Evolutionary conservation across 2,797 vertebrate genomes (phyloP).

Genomic region (Tinamus major): DNA sequence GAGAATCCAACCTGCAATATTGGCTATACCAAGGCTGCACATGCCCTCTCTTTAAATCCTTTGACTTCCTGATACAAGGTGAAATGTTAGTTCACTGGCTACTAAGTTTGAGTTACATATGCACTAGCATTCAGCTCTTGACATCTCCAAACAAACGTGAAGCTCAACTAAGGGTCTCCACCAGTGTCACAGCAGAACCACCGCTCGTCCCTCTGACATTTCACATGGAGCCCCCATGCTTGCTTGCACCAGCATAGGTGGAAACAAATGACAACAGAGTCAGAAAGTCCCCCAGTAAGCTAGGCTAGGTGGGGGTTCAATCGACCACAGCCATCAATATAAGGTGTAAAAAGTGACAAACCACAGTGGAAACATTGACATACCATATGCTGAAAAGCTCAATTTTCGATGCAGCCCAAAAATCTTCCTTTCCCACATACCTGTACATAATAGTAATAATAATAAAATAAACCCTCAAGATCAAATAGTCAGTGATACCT

Average conservation of each 20-base stretch:
- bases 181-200: rapidly evolving
- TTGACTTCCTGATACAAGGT: not conserved
- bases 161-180: not conserved
- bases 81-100: not conserved
- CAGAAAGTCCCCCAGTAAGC: not conserved
- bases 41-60: not conserved
- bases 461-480: conserved; percentile 38
- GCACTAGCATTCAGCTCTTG: not conserved
- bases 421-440: not conserved
- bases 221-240: not conserved
- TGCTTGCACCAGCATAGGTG: not conserved
- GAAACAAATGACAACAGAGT: not conserved
- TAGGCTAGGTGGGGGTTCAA: not conserved
- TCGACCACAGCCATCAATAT: not conserved
- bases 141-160: not conserved
- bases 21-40: not conserved
- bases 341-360: conserved; percentile 9
- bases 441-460: conserved; percentile 2
- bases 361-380: conserved; percentile 10
- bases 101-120: not conserved
- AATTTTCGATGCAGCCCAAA: not conserved
- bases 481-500: conserved; percentile 46
- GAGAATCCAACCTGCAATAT: not conserved
- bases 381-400: not conserved
- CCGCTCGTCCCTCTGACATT: not conserved